phyloP scores from a whole-genome alignment of 2,888 invertebrate species.

The Lydus trimaculatus region DNA sequence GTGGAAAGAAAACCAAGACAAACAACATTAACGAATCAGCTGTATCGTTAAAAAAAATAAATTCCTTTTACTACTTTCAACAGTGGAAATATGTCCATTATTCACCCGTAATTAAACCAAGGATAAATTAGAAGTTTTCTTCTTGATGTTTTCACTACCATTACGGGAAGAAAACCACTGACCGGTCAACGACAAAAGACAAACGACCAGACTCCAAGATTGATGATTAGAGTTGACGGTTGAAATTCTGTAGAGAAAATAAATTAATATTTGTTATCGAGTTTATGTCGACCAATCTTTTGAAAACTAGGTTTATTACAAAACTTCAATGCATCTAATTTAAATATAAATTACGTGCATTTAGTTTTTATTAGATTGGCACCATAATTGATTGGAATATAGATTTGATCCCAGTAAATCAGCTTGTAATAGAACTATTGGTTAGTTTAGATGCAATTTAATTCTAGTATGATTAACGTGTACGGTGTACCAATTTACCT shows the following conservation, averaged over 20 bases:
- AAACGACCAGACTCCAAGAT: conserved; percentile 56
- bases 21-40: not conserved
- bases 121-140: not conserved
- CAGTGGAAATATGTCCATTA: not conserved
- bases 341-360: not conserved
- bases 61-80: not conserved
- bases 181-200: conserved; percentile 54
- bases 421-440: not conserved
- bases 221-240: conserved; percentile 57
- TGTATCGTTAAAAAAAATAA: not conserved
- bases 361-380: not conserved
- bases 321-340: not conserved
- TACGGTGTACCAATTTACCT: not conserved
- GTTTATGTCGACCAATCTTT: not conserved
- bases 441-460: conserved; percentile 6
- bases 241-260: conserved; percentile 55
- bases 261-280: conserved; percentile 52
- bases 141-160: not conserved
- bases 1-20: not conserved
- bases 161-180: conserved; percentile 26
- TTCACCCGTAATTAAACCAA: not conserved
- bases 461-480: not conserved
- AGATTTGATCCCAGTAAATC: not conserved
- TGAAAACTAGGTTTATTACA: not conserved
- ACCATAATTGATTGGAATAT: not conserved